phyloP scores from a whole-genome alignment of 2,797 vertebrate species.

The Falco cherrug region DNA sequence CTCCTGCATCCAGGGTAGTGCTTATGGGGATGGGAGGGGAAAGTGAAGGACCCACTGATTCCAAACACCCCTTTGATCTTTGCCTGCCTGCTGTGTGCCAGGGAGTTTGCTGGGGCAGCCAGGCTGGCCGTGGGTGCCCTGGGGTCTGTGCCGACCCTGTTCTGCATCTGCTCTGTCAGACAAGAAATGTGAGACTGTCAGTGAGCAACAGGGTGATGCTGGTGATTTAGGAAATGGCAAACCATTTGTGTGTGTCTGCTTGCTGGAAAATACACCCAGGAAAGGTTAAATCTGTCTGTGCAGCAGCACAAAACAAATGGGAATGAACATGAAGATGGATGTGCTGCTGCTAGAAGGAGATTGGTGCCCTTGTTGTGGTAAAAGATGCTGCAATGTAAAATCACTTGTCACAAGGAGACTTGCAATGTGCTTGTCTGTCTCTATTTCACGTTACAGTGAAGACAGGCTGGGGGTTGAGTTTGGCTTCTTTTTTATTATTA shows the following conservation, averaged over 20 bases:
- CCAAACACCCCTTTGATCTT: not conserved
- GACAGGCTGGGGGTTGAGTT: not conserved
- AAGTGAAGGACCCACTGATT: not conserved
- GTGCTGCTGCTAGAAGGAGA: not conserved
- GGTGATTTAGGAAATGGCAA: constrained; percentile 12
- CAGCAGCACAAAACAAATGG: not conserved
- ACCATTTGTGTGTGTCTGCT: not conserved
- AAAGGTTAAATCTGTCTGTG: not conserved
- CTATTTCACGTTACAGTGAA: not conserved
- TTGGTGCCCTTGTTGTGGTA: not conserved
- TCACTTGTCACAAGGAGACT: accelerated
- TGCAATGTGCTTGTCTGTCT: not conserved
- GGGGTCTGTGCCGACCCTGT: not conserved
- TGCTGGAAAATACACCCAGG: not conserved
- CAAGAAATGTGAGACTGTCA: not conserved
- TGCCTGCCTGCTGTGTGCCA: not conserved
- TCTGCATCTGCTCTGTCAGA: not conserved
- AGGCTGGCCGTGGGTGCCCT: not conserved
- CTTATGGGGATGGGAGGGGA: not conserved
- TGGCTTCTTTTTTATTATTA: not conserved
- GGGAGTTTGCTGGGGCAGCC: not conserved
- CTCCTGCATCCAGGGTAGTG: accelerated
- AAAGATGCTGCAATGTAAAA: not conserved
- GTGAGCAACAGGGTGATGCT: not conserved
- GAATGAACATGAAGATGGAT: not conserved